Conservation (phyloP, 1,140 invertebrate genomes). For the Brachionus angularis region DNA sequence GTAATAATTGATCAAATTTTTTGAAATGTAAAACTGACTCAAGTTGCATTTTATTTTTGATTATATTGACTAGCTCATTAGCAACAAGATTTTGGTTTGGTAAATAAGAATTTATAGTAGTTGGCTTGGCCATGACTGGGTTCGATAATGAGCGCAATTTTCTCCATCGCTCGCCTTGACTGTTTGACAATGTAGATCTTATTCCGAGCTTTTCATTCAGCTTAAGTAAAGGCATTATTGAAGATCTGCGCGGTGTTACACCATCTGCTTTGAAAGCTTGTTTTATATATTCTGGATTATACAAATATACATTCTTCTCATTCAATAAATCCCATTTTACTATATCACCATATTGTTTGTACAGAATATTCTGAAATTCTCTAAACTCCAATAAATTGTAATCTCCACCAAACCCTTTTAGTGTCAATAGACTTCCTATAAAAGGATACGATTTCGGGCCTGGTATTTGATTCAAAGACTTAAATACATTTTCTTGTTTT, state of each 20-base stretch:
- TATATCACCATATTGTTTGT: conserved; percentile 29
- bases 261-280: conserved; percentile 39
- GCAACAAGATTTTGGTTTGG: conserved; percentile 38
- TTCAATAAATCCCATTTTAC: conserved; percentile 40
- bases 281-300: conserved; percentile 7
- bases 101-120: conserved; percentile 24
- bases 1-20: conserved; percentile 37
- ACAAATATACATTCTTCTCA: conserved; percentile 35
- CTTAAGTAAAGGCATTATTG: neutral
- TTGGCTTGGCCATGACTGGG: conserved; percentile 17
- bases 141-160: conserved; percentile 21
- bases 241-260: conserved; percentile 5
- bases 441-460: neutral
- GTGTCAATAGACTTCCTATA: neutral
- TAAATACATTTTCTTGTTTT: neutral
- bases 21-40: neutral
- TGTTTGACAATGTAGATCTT: conserved; percentile 5
- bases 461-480: conserved; percentile 15
- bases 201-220: conserved; percentile 30
- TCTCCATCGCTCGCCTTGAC: conserved; percentile 42
- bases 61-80: conserved; percentile 30
- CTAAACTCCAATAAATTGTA: conserved; percentile 36
- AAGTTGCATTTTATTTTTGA: neutral
- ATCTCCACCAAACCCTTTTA: conserved; percentile 33
- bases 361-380: conserved; percentile 12